A percentile compares a stretch with the other conserved stretches of the same genome.
Conservation (phyloP, 2,888 invertebrate genomes). For the Entomobrya proxima region DNA sequence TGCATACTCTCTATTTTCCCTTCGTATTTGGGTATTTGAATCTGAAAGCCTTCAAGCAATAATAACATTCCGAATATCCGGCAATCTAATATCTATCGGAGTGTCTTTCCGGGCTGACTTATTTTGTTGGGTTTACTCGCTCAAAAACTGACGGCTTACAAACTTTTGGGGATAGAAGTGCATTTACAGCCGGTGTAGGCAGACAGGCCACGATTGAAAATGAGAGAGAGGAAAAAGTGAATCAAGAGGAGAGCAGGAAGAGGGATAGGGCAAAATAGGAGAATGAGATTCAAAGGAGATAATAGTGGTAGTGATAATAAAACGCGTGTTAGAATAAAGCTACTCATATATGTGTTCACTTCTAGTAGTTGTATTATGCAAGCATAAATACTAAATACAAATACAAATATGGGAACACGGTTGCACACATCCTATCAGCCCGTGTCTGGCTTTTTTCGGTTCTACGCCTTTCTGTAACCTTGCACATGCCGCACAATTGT, state of each 20-base stretch:
- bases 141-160: background rate
- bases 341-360: conserved; percentile 12
- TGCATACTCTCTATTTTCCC: background rate
- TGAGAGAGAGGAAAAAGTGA: conserved; percentile 34
- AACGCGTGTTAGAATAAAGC: conserved; percentile 4
- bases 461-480: background rate
- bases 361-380: background rate
- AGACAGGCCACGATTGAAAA: conserved; percentile 29
- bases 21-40: conserved; percentile 4
- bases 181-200: conserved; percentile 37
- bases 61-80: conserved; percentile 60
- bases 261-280: background rate
- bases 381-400: conserved; percentile 21
- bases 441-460: conserved; percentile 7
- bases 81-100: conserved; percentile 60
- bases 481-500: background rate
- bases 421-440: background rate
- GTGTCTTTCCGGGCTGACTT: conserved; percentile 46
- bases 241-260: conserved; percentile 11
- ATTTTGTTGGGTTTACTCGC: background rate
- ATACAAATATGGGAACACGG: background rate
- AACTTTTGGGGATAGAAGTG: conserved; percentile 1
- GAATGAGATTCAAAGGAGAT: conserved; percentile 31
- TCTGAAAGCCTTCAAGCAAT: conserved; percentile 45
- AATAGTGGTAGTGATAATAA: conserved; percentile 38